A percentile compares a stretch with the other conserved stretches of the same genome.
Conservation (phyloP, 2,797 vertebrate species). For the Bovichtus diacanthus region DNA sequence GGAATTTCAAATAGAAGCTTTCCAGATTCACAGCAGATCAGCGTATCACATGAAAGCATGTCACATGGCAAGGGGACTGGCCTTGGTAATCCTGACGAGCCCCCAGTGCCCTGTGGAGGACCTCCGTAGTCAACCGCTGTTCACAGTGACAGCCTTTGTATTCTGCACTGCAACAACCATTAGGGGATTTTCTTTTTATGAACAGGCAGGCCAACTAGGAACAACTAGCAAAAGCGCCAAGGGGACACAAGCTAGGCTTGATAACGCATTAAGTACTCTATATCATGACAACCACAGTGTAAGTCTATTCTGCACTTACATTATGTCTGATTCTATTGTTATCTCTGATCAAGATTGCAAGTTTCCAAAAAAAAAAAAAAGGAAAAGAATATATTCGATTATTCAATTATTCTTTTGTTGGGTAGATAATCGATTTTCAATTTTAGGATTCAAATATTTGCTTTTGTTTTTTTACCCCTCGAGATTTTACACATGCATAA, state of each 20-base stretch:
- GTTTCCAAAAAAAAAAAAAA: neutral
- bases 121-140: constrained; percentile 39
- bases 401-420: no score
- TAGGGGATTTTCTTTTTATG: neutral
- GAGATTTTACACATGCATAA: no score
- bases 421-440: no score
- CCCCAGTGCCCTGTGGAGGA: constrained; percentile 52
- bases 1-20: constrained; percentile 85
- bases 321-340: constrained; percentile 4
- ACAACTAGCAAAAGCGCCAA: neutral
- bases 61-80: constrained; percentile 82
- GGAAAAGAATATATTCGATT: no score
- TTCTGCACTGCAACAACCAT: constrained; percentile 17
- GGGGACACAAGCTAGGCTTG: neutral
- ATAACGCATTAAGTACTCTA: neutral
- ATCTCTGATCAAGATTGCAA: neutral
- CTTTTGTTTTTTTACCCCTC: no score
- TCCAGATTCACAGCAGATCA: constrained; percentile 84
- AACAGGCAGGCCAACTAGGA: neutral
- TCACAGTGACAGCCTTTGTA: constrained; percentile 52
- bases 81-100: constrained; percentile 64
- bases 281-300: neutral
- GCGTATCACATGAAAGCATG: constrained; percentile 89
- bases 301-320: neutral
- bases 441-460: no score